phyloP scores from a whole-genome alignment of 2,888 invertebrate genomes.

The Napeogenes inachia region DNA sequence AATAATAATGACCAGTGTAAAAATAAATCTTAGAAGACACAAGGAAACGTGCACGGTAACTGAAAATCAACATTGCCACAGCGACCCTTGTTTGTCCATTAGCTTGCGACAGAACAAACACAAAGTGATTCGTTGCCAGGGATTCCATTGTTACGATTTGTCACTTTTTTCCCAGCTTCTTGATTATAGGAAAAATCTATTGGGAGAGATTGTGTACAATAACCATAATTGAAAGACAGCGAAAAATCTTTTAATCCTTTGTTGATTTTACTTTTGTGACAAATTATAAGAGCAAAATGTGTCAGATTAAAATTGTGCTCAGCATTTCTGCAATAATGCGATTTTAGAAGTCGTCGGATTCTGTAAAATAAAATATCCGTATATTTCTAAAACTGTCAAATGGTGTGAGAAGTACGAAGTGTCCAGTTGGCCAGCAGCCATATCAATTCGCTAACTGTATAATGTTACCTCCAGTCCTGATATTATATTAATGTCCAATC shows the following conservation, averaged over 20 bases:
- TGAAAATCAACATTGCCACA: slow-evolving; percentile 67
- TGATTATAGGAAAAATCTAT: slow-evolving; percentile 8
- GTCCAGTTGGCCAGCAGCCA: slow-evolving; percentile 40
- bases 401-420: slow-evolving; percentile 40
- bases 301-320: neutral
- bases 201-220: slow-evolving; percentile 5
- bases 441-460: slow-evolving; percentile 31
- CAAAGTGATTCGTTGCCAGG: slow-evolving; percentile 37
- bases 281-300: neutral
- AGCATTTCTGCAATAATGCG: neutral
- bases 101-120: slow-evolving; percentile 67
- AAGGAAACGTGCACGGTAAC: slow-evolving; percentile 59
- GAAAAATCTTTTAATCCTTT: neutral
- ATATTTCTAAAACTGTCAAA: slow-evolving; percentile 29
- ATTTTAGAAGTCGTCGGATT: slow-evolving; percentile 38
- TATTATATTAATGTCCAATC: too few species aligned
- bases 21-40: slow-evolving; percentile 70
- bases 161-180: slow-evolving; percentile 25
- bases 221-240: neutral
- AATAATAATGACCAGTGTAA: slow-evolving; percentile 30
- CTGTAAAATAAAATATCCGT: slow-evolving; percentile 32
- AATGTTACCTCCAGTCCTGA: neutral
- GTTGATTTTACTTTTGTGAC: neutral
- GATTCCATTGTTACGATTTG: slow-evolving; percentile 34
- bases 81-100: slow-evolving; percentile 74